These are phyloP conservation scores for Petrocephalus schoutedeni DNA, from an alignment of 2,797 vertebrate species.

Conservation along the genomic window DNA sequence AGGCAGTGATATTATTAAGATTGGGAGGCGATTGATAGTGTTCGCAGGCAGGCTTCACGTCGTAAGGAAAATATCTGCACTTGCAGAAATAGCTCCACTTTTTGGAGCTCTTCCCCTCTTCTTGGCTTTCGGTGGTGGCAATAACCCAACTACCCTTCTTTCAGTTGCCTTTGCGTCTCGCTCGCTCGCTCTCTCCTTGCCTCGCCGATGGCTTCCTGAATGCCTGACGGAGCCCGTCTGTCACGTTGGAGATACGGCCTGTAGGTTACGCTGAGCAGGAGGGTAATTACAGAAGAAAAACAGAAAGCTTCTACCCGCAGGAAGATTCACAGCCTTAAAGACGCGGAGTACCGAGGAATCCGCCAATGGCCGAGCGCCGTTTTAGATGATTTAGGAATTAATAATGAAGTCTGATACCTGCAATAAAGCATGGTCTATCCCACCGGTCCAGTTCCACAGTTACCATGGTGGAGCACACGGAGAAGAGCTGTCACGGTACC, in stretches of 20 bases:
- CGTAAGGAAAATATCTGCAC: not conserved
- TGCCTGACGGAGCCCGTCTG: conserved; percentile 64
- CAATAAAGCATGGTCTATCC: not conserved
- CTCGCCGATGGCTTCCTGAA: conserved; percentile 49
- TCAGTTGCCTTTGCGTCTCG: conserved; percentile 9
- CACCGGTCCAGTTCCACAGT: not conserved
- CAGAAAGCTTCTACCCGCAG: conserved; percentile 50
- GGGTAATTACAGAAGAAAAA: conserved; percentile 59
- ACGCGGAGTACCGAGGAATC: conserved; percentile 39
- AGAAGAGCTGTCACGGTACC: not conserved
- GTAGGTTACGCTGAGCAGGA: conserved; percentile 71
- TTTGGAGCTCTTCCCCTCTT: conserved; percentile 31
- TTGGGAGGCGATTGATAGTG: not conserved
- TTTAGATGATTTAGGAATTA: not conserved
- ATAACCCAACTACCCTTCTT: conserved; percentile 33
- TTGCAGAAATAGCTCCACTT: conserved; percentile 8
- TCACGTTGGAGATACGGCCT: conserved; percentile 51
- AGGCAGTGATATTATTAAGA: conserved; percentile 15
- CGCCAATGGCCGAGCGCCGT: not conserved
- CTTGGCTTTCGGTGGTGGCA: conserved; percentile 51
- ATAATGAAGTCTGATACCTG: not conserved
- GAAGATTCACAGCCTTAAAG: conserved; percentile 67
- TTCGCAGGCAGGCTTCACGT: not conserved
- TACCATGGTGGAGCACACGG: not conserved
- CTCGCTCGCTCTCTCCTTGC: conserved; percentile 52